phyloP scores from a whole-genome alignment of 2,113 vertebrate genomes.

The Eclectus roratus region DNA sequence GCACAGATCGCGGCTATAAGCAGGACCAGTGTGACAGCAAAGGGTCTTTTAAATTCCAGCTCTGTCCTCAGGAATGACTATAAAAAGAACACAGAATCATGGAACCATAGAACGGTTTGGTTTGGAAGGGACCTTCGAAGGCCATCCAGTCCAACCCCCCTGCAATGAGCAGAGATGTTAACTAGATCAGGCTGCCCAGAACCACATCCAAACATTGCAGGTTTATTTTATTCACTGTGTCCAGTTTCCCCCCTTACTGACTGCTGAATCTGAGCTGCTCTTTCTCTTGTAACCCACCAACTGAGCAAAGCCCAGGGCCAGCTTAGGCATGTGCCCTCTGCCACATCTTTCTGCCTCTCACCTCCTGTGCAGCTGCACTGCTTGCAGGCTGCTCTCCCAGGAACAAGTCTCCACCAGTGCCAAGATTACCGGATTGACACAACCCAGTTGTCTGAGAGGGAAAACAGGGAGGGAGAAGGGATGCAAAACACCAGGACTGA shows the following conservation, averaged over 20 bases:
- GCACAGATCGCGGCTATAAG: fast-evolving
- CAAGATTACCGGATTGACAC: fast-evolving
- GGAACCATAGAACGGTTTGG: background rate
- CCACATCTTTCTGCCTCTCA: background rate
- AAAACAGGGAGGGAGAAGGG: background rate
- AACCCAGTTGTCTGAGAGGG: background rate
- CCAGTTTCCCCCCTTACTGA: background rate
- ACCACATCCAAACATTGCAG: background rate
- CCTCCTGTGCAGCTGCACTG: background rate
- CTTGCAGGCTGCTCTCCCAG: background rate
- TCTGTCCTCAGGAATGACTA: background rate
- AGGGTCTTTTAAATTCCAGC: background rate
- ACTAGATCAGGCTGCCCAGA: background rate
- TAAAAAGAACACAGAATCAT: background rate
- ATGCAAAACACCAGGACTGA: background rate
- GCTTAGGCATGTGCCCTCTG: fast-evolving
- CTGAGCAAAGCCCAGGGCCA: fast-evolving
- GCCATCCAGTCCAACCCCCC: background rate
- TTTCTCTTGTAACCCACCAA: background rate
- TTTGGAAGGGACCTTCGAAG: background rate
- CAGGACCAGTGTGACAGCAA: background rate
- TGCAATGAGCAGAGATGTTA: background rate
- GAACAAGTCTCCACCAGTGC: background rate
- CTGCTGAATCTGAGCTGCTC: background rate
- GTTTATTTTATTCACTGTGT: background rate